Conservation (phyloP, 2,888 invertebrate genomes). For the Andricus quercusramuli region DNA sequence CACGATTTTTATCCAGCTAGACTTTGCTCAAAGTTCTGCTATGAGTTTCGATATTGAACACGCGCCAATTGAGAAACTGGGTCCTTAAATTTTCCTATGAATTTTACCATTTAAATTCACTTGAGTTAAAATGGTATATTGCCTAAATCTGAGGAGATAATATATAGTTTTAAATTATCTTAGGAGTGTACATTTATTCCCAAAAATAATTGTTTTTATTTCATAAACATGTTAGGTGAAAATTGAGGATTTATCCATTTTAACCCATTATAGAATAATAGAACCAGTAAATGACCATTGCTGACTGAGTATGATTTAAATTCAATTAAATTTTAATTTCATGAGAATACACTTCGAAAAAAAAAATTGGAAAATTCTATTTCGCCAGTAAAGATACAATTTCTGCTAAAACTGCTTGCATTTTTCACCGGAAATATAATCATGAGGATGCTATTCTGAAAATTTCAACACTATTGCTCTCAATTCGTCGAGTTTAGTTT, state of each 20-base stretch:
- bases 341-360: no score
- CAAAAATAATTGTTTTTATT: no score
- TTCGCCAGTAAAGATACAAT: not conserved
- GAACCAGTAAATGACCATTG: no score
- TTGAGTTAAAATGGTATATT: not conserved
- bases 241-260: no score
- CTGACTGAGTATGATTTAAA: no score
- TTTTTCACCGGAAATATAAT: not conserved
- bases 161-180: no score
- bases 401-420: not conserved
- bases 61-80: constrained; percentile 20
- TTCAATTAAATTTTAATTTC: no score
- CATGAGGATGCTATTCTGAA: not conserved
- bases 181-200: not conserved
- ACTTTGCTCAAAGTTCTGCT: constrained; percentile 25
- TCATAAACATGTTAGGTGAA: no score
- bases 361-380: no score
- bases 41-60: constrained; percentile 29
- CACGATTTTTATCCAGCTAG: constrained; percentile 37
- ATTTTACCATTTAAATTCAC: not conserved
- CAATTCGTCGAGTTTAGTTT: constrained; percentile 21
- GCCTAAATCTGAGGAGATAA: no score
- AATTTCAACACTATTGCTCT: not conserved
- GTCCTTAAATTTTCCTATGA: not conserved
- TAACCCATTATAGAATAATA: no score